A percentile compares a stretch with the other conserved stretches of the same genome.
phyloP scores from a whole-genome alignment of 2,113 vertebrate genomes.

The Oncorhynchus clarkii region DNA sequence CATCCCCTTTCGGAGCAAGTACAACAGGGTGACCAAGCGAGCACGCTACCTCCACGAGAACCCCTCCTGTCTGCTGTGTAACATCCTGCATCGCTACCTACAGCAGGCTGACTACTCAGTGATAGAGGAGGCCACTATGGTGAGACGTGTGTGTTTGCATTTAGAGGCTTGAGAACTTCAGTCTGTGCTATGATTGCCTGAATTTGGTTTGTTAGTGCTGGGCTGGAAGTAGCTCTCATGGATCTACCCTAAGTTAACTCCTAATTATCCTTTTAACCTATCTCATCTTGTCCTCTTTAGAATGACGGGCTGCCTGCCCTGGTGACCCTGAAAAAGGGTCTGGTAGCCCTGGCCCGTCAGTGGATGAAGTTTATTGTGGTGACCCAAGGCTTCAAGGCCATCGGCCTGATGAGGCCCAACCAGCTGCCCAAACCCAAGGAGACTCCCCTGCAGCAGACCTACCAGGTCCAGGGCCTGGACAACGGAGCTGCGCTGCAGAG shows the following conservation, averaged over 20 bases:
- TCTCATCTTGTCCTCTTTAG: conserved; percentile 55
- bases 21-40: conserved; percentile 92
- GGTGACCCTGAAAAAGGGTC: conserved; percentile 95
- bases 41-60: conserved; percentile 96
- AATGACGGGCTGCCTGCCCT: conserved; percentile 94
- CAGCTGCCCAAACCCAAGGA: conserved; percentile 81
- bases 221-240: neutral
- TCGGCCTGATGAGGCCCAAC: conserved; percentile 85
- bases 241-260: neutral
- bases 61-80: conserved; percentile 94
- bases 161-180: neutral
- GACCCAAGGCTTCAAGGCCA: conserved; percentile 94
- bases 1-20: conserved; percentile 94
- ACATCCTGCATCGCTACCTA: conserved; percentile 95
- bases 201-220: too few species aligned
- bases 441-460: conserved; percentile 42
- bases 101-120: conserved; percentile 92
- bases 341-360: conserved; percentile 93
- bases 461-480: conserved; percentile 80
- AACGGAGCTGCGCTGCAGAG: conserved; percentile 88
- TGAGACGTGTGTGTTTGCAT: conserved; percentile 52
- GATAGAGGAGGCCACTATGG: conserved; percentile 97
- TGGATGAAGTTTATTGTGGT: conserved; percentile 99
- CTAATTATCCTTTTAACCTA: too few species aligned
- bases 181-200: too few species aligned